A percentile compares a stretch with the other conserved stretches of the same genome.
phyloP scores from a whole-genome alignment of 1,140 invertebrate genomes.

The Popillia japonica region DNA sequence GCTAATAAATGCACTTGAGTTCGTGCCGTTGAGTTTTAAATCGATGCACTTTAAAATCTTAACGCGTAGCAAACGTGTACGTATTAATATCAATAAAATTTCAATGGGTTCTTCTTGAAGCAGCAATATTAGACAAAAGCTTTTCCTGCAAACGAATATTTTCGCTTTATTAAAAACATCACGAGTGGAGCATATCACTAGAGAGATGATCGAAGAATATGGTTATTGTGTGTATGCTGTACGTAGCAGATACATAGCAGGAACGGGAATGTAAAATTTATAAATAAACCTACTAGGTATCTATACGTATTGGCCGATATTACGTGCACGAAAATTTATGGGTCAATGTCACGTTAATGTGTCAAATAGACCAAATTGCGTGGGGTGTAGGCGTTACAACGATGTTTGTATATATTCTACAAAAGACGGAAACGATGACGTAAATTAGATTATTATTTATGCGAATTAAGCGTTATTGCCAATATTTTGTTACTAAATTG shows the following conservation, averaged over 20 bases:
- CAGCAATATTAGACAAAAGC: neutral
- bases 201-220: constrained; percentile 3
- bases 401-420: too few species aligned
- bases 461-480: too few species aligned
- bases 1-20: neutral
- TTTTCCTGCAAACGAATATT: neutral
- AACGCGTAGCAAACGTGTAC: neutral
- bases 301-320: neutral
- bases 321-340: neutral
- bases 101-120: neutral
- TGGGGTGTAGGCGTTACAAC: neutral
- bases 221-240: neutral
- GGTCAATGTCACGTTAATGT: constrained; percentile 1
- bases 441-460: too few species aligned
- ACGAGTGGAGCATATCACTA: neutral
- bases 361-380: neutral
- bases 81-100: constrained; percentile 8
- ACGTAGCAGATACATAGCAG: neutral
- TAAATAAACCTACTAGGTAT: neutral
- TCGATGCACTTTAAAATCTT: neutral
- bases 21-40: neutral
- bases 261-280: constrained; percentile 3
- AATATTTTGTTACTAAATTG: too few species aligned
- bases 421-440: too few species aligned
- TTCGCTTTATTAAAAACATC: neutral